Percentiles rank a stretch among this genome's conserved stretches.
Evolutionary conservation across 2,888 invertebrate genomes (phyloP).

Genomic region (Zele albiditarsus): DNA sequence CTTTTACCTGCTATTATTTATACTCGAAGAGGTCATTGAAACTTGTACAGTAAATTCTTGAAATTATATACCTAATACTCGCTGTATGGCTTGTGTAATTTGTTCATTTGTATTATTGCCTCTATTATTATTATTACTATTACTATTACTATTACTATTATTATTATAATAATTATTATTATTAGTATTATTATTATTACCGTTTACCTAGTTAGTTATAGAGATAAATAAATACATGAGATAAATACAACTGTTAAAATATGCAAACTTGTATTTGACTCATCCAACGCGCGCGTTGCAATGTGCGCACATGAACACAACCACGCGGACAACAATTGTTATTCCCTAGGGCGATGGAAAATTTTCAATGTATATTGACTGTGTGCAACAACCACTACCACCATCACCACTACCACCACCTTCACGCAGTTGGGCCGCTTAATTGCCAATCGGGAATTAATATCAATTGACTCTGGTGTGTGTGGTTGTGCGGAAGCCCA

Average conservation of each 20-base stretch:
- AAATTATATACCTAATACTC: neutral
- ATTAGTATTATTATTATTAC: neutral
- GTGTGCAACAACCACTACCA: neutral
- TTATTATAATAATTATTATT: too few relatives aligned
- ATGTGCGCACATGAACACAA: neutral
- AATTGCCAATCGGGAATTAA: slow-evolving; percentile 50
- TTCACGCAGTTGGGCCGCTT: slow-evolving; percentile 35
- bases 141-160: neutral
- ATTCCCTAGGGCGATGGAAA: neutral
- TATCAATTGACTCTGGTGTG: slow-evolving; percentile 44
- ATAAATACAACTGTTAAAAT: slow-evolving; percentile 12
- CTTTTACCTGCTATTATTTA: neutral
- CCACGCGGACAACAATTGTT: neutral
- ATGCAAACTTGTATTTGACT: slow-evolving; percentile 25
- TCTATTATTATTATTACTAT: neutral
- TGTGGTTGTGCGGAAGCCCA: slow-evolving; percentile 8
- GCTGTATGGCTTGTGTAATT: neutral
- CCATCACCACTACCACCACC: neutral
- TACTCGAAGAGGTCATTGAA: neutral
- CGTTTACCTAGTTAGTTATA: neutral
- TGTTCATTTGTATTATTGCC: neutral
- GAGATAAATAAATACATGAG: neutral
- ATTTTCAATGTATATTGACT: slow-evolving; percentile 21
- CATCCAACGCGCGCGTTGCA: neutral
- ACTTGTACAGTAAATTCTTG: neutral